These are phyloP conservation scores for Trachythela sp. DNA, from an alignment of 64 coral and sea anemone species.

Conservation along the genomic window DNA sequence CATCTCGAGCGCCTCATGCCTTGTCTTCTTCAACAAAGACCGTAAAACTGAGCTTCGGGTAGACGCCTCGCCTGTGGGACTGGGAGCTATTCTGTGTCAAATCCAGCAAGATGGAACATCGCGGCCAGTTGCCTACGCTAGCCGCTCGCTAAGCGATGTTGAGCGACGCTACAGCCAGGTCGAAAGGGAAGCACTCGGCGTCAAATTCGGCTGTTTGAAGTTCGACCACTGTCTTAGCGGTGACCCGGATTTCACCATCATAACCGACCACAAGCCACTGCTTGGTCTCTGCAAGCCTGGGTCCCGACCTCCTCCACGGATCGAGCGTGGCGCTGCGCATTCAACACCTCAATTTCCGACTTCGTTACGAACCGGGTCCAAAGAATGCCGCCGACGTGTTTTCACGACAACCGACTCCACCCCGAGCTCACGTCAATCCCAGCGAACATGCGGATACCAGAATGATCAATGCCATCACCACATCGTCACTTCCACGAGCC, in stretches of 20 bases:
- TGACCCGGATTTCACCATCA: slow-evolving; percentile 12
- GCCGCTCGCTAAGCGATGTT: not conserved
- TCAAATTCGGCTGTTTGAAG: slow-evolving; percentile 22
- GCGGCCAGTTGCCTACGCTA: slow-evolving; percentile 16
- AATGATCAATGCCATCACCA: not conserved
- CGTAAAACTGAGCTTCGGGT: no score
- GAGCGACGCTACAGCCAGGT: slow-evolving; percentile 25
- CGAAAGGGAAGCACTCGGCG: slow-evolving; percentile 9
- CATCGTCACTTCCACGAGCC: not conserved
- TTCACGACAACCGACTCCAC: slow-evolving; percentile 17
- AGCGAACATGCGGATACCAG: not conserved
- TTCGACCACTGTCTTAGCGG: slow-evolving; percentile 34
- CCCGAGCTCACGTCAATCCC: not conserved
- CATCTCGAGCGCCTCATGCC: no score
- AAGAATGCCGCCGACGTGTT: slow-evolving; percentile 38
- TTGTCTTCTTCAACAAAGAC: no score
- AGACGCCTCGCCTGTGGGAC: no score
- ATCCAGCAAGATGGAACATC: not conserved
- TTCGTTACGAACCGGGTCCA: slow-evolving; percentile 13
- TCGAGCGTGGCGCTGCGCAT: slow-evolving; percentile 33
- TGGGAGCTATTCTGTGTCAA: slow-evolving; percentile 41
- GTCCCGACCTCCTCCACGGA: slow-evolving; percentile 11
- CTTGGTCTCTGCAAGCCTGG: slow-evolving; percentile 8
- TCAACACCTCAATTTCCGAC: slow-evolving; percentile 11
- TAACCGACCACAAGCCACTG: slow-evolving; percentile 35